Percentiles rank a stretch among this genome's conserved stretches.
Conservation (phyloP, 2,888 invertebrate species). For the Malachius bipustulatus region DNA sequence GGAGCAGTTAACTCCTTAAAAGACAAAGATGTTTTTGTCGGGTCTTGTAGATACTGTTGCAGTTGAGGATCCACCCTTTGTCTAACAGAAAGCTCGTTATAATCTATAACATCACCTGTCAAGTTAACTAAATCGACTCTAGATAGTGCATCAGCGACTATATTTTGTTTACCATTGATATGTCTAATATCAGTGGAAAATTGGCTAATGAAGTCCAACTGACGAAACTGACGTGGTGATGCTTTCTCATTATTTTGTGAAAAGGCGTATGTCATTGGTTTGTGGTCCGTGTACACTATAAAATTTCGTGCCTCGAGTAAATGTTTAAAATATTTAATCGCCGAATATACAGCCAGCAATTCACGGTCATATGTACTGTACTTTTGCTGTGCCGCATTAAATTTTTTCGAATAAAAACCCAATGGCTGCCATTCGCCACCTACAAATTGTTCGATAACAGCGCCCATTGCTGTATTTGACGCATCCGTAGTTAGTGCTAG, state of each 20-base stretch:
- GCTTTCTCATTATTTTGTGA: conserved; percentile 20
- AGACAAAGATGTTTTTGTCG: not conserved
- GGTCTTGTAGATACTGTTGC: conserved; percentile 4
- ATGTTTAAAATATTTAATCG: conserved; percentile 26
- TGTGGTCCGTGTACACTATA: conserved; percentile 28
- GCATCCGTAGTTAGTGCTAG: conserved; percentile 16
- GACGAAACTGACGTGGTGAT: conserved; percentile 27
- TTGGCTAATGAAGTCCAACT: conserved; percentile 28
- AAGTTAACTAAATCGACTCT: conserved; percentile 19
- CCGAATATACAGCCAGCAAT: conserved; percentile 11
- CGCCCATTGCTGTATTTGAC: conserved; percentile 21
- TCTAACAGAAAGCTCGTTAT: conserved; percentile 16
- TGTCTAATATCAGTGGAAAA: too few species aligned
- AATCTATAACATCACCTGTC: conserved; percentile 11
- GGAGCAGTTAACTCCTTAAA: not conserved
- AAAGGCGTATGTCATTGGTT: conserved; percentile 28
- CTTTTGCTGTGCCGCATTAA: conserved; percentile 10
- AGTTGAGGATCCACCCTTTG: not conserved
- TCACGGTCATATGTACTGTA: conserved; percentile 15
- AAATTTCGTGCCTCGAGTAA: conserved; percentile 28
- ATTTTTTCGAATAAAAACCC: conserved; percentile 20
- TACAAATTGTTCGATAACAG: conserved; percentile 19
- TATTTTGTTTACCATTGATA: too few species aligned
- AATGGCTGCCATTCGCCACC: conserved; percentile 18
- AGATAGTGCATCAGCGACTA: conserved; percentile 28